These are phyloP conservation scores for Dolichallabes microphthalmus DNA, from an alignment of 2,113 vertebrate species.

Conservation along the genomic window DNA sequence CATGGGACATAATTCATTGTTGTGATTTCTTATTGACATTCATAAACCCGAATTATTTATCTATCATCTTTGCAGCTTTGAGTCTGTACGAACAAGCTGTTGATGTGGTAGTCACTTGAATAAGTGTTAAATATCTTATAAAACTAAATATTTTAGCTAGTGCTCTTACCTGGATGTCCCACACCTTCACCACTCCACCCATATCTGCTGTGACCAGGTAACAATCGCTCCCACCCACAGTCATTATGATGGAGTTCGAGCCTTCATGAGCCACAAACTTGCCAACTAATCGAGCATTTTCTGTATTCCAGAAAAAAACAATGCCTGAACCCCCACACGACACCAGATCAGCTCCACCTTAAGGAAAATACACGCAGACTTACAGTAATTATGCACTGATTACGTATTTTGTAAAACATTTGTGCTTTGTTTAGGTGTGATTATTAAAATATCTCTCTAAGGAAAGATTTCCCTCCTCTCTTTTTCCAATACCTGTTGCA, in stretches of 20 bases:
- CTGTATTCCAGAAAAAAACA: slow-evolving; percentile 73
- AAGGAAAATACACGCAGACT: neutral
- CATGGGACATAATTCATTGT: neutral
- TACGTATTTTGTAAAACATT: neutral
- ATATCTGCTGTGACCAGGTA: slow-evolving; percentile 71
- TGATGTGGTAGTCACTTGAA: neutral
- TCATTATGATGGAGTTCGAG: slow-evolving; percentile 65
- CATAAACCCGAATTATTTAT: neutral
- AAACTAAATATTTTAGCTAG: neutral
- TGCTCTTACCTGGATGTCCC: slow-evolving; percentile 68
- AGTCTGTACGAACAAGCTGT: neutral
- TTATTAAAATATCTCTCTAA: neutral
- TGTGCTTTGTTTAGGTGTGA: neutral
- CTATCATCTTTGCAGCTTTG: neutral
- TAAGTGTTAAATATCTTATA: neutral
- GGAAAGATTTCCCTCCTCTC: neutral
- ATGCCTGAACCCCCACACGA: slow-evolving; percentile 72
- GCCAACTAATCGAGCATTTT: slow-evolving; percentile 62
- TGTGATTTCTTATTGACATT: neutral
- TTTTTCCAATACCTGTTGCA: slow-evolving; percentile 64
- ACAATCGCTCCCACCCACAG: slow-evolving; percentile 58
- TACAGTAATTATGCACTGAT: neutral
- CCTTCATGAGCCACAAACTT: slow-evolving; percentile 69
- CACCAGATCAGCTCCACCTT: slow-evolving; percentile 69
- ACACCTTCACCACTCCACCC: slow-evolving; percentile 67